Conservation (phyloP, 1,140 invertebrate species). For the Drosophila mauritiana region DNA sequence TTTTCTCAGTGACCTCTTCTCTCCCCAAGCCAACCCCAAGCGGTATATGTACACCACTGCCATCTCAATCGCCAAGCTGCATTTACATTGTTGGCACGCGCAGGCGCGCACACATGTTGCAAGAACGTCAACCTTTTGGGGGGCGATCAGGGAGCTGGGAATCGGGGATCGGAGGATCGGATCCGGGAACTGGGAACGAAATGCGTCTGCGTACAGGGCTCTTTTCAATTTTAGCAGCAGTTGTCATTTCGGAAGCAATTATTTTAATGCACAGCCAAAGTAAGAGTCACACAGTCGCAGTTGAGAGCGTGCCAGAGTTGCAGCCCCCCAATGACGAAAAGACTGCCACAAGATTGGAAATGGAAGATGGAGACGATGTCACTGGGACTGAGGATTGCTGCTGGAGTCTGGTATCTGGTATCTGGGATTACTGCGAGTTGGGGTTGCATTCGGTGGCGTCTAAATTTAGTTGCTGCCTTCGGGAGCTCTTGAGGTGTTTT, state of each 20-base stretch:
- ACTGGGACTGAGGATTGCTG: constrained; percentile 18
- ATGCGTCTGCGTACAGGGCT: constrained; percentile 41
- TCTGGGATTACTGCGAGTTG: constrained; percentile 50
- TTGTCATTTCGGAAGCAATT: constrained; percentile 84
- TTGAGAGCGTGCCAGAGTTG: constrained; percentile 44
- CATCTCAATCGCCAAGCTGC: constrained; percentile 43
- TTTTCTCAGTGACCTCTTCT: constrained; percentile 4
- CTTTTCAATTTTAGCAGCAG: constrained; percentile 68
- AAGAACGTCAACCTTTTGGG: constrained; percentile 47
- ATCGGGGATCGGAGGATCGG: background rate
- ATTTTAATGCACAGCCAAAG: constrained; percentile 74
- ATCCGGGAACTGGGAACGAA: constrained; percentile 19
- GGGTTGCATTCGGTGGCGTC: constrained; percentile 37
- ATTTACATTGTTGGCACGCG: constrained; percentile 79
- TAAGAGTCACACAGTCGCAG: constrained; percentile 34
- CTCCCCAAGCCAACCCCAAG: constrained; percentile 17
- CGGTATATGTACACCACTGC: background rate
- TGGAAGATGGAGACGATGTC: constrained; percentile 43
- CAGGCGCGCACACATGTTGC: constrained; percentile 80
- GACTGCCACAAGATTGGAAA: constrained; percentile 18
- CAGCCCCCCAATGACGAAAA: constrained; percentile 41
- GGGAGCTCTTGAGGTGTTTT: constrained; percentile 46
- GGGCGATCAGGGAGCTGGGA: constrained; percentile 13
- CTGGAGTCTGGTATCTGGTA: constrained; percentile 1
- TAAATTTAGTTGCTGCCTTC: constrained; percentile 44